These are phyloP conservation scores for Dromaius novaehollandiae DNA, from an alignment of 2,113 vertebrate species.

Conservation along the genomic window DNA sequence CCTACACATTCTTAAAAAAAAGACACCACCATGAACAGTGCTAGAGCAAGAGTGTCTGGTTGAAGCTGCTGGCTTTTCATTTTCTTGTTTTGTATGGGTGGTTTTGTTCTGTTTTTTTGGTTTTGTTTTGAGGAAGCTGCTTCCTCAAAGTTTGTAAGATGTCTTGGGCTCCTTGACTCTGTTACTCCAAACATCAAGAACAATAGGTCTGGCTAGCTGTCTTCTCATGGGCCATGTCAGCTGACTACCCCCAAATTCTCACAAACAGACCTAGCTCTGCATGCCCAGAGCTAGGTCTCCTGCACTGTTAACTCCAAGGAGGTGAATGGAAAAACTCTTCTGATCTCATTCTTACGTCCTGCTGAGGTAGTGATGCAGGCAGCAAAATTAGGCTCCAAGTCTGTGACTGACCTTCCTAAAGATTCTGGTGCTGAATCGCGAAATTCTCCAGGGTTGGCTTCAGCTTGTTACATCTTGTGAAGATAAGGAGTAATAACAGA, in stretches of 20 bases:
- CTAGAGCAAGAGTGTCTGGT: neutral
- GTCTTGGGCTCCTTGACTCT: neutral
- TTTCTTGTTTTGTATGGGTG: neutral
- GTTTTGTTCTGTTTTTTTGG: no score
- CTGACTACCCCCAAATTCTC: neutral
- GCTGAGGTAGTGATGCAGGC: neutral
- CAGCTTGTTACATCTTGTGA: neutral
- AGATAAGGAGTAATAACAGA: neutral
- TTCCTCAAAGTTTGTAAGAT: neutral
- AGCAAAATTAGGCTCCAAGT: neutral
- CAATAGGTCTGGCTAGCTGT: neutral
- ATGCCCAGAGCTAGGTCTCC: neutral
- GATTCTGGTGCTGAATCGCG: neutral
- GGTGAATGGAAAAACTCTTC: neutral
- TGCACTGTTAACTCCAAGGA: fast-evolving
- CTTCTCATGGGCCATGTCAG: no score
- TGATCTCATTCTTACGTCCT: fast-evolving
- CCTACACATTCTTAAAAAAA: no score
- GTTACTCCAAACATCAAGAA: neutral
- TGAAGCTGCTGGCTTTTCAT: neutral
- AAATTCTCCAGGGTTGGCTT: neutral
- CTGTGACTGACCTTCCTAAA: neutral
- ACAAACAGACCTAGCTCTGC: neutral
- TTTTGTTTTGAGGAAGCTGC: neutral
- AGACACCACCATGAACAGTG: no score